Percentiles rank a stretch among this genome's conserved stretches.
Evolutionary conservation across 2,113 vertebrate genomes (phyloP).

Genomic region (Pomatostomus ruficeps): DNA sequence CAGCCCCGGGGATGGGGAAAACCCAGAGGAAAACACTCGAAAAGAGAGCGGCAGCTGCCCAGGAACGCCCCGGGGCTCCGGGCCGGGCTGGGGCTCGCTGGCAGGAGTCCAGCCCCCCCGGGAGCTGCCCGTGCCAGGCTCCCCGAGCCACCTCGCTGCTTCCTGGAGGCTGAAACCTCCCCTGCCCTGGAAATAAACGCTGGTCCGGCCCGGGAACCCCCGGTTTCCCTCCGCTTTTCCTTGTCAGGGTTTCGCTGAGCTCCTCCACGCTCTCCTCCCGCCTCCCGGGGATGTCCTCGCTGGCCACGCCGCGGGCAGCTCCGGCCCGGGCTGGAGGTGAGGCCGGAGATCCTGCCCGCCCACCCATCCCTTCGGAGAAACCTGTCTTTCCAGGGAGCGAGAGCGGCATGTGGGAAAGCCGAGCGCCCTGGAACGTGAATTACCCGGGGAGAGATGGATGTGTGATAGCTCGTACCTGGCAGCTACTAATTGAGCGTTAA

Average conservation of each 20-base stretch:
- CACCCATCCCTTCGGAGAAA: conserved; percentile 31
- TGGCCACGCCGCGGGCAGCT: neutral
- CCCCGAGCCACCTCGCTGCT: neutral
- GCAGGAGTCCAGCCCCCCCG: neutral
- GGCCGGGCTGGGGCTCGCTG: neutral
- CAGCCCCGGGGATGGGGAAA: neutral
- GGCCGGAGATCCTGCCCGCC: neutral
- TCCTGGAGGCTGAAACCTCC: neutral
- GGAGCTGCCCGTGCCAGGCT: neutral
- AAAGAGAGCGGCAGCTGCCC: neutral
- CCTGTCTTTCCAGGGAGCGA: conserved; percentile 65
- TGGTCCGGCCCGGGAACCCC: neutral
- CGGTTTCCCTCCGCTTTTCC: neutral
- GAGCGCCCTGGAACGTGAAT: conserved; percentile 48
- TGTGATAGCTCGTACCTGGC: conserved; percentile 63
- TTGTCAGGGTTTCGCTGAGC: fast-evolving
- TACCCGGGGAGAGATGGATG: conserved; percentile 59
- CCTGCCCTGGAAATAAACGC: neutral
- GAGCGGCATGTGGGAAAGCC: conserved; percentile 55
- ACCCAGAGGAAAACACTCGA: neutral
- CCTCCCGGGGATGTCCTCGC: neutral
- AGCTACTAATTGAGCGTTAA: conserved; percentile 32
- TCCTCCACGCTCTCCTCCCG: neutral
- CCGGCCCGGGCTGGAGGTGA: neutral
- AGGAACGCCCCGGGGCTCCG: neutral